Evolutionary conservation across 2,888 invertebrate species (phyloP), one percentile per base, ranked within the genome.

Genomic region (Drosophila subquinaria): DNA sequence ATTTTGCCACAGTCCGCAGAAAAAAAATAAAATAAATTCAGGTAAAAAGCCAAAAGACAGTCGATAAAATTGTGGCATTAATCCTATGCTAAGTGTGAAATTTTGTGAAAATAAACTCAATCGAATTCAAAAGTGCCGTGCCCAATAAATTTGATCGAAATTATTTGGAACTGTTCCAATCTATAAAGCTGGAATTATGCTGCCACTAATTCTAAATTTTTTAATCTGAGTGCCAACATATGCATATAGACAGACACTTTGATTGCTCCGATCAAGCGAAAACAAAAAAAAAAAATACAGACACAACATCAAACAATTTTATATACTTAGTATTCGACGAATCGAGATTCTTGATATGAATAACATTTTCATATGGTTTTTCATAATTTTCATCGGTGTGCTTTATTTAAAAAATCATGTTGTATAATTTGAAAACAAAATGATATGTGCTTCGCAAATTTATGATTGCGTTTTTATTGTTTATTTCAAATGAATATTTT

Each of bases 341-440:
- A 10, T 35, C 13, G 17, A 55, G 57, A n/a, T 38, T 69, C 38
- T 65, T 9, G 47, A 57, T 56, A 36, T 42, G 33, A 56, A 70
- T 9, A 33, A 56, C 30, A 76, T 76, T 47, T 65, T 77, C 48
- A 27, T 27, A 45, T 62, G 55, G 40, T 2, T 57, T 69, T 68
- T 64, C 23, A 59, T 55, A 52, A 59, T 50, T 70, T 43, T 56
- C 40, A 59, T 48, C 23, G 2, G 9, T 59, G 43, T 60, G 71
- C 51, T 56, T 61, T 47, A 53, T 17, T 36, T 45, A 69, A 65
- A 73, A 53, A 27, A 71, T 50, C 53, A 63, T 62, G 71, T 82
- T 78, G 71, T 78, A 78, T 88, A 80, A 83, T 73, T 78, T 70
- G 47, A 64, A 78, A 83, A 88, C 83, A 88, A 84, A 82, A 83